Conservation (phyloP, 2,113 vertebrate species). For the Pandion haliaetus region DNA sequence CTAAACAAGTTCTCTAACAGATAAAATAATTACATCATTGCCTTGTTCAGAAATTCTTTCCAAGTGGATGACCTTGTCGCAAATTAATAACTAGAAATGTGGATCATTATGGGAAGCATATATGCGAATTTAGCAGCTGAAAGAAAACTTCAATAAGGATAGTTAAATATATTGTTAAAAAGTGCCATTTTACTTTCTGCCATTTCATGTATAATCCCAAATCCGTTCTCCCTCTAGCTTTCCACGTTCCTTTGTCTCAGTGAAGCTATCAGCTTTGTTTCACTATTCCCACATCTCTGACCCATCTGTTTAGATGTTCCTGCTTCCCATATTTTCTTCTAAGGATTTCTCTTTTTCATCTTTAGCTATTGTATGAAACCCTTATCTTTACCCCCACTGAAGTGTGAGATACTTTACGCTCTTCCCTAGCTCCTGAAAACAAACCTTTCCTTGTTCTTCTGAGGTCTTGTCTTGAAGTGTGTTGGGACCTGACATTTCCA, state of each 20-base stretch:
- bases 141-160: neutral
- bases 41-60: slow-evolving; percentile 1
- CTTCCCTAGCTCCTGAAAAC: neutral
- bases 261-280: neutral
- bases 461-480: neutral
- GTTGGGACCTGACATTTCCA: neutral
- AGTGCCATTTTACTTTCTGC: neutral
- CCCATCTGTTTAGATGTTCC: neutral
- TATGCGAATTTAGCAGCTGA: neutral
- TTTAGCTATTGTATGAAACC: neutral
- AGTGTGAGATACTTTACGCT: neutral
- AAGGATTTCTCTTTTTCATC: neutral
- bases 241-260: neutral
- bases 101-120: neutral
- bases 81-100: neutral
- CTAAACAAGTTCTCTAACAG: neutral
- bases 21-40: slow-evolving; percentile 4
- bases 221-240: neutral
- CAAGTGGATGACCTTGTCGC: neutral
- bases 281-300: neutral
- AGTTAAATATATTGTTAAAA: neutral
- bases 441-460: neutral
- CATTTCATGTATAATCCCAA: neutral
- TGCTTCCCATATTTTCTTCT: neutral
- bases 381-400: neutral